Evolutionary conservation across 2,113 vertebrate genomes (phyloP).

Genomic region (Calyptomena viridis): DNA sequence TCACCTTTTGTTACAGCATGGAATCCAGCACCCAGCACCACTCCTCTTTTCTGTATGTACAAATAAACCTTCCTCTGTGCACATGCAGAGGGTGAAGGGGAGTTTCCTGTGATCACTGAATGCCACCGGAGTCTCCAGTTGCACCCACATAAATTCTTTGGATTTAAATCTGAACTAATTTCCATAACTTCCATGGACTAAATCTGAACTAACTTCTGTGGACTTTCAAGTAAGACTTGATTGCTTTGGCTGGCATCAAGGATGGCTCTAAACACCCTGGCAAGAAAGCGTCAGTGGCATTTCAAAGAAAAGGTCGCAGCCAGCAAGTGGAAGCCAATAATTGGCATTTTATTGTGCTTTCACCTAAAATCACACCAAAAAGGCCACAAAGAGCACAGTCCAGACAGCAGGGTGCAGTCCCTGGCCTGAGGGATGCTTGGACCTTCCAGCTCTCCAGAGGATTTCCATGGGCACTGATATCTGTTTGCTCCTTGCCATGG

Average conservation of each 20-base stretch:
- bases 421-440: not conserved
- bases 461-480: not conserved
- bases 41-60: not conserved
- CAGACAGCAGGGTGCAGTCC: not conserved
- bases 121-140: not conserved
- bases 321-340: not conserved
- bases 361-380: not conserved
- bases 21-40: not conserved
- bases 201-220: not conserved
- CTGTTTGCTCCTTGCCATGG: not conserved
- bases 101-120: not conserved
- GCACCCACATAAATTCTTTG: not conserved
- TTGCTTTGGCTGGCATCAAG: not conserved
- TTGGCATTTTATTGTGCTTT: not conserved
- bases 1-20: not conserved
- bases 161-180: not conserved
- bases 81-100: not conserved
- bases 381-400: not conserved
- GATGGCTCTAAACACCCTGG: not conserved
- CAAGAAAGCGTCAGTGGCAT: accelerated
- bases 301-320: not conserved
- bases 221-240: not conserved
- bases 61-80: not conserved
- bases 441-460: not conserved
- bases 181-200: too few relatives aligned